Base-by-base conservation (phyloP, 2,888 invertebrate genomes). In the Sipha maydis region DNA sequence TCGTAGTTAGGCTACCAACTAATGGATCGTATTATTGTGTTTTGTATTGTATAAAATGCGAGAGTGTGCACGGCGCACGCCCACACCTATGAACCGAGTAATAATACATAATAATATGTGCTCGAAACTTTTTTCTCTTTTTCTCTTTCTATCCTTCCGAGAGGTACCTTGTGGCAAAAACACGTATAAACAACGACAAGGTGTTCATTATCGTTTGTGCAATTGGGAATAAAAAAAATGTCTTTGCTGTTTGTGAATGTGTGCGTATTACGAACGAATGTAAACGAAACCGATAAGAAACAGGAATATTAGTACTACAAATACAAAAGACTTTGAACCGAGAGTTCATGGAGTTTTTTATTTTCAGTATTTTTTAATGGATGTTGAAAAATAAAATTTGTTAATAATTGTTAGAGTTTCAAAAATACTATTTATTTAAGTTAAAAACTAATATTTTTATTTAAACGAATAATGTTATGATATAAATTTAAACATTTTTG, bases 71-170 rank as follows among this genome's bases (percentile, higher is more conserved):
- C 14, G 69, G 48, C 14, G 28, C 48, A 83, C 85, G 54, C 85
- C 78, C 85, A 85, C 78, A 69, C 31, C 69, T 69, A 54, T 78
- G 67, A 69, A 85, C 77, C 85, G 77, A 77, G 78, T 85, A 83
- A 83, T 83, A 34, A n/a, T 14, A 31, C 31, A 31, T 25, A 38
- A 75, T 38, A 76, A 75, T 38, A 76, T 76, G 41, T 76, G 41
- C 7, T 21, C 9, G 8, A 73, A 3, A 54, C 61, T 61, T 25
- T 61, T 25, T 0, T 28, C 8, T 69, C 28, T 3, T 28, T n/a
- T 1, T 69, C 28, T 5, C 3, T 69, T 28, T 69, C n/a, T 3
- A 7, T 69, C 69, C 17, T 69, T 69, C n/a, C 69, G 69, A 69
- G 69, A 61, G 21, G 21, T 21, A 61, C 25, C 25, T 28, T 9